Conservation (phyloP, 2,888 invertebrate genomes). For the Eupithecia vulgata region DNA sequence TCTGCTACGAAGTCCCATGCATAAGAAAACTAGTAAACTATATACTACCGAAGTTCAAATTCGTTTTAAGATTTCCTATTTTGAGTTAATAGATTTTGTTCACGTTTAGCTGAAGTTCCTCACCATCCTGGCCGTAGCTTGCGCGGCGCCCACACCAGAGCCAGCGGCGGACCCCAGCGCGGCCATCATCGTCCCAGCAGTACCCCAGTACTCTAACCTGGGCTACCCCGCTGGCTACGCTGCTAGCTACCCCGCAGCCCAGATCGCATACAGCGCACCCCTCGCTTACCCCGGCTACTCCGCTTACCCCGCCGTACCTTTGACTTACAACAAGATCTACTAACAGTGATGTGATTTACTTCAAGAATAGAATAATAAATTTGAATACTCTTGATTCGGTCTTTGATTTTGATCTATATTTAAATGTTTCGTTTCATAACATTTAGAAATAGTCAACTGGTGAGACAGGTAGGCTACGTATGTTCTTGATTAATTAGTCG, state of each 20-base stretch:
- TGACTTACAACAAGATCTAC: conserved; percentile 55
- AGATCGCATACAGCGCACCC: conserved; percentile 43
- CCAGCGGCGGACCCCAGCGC: conserved; percentile 47
- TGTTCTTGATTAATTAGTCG: conserved; percentile 11
- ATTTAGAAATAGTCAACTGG: not conserved
- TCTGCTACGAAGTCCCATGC: not conserved
- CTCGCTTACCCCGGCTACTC: conserved; percentile 39
- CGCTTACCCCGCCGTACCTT: conserved; percentile 47
- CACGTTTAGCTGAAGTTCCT: conserved; percentile 52
- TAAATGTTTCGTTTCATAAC: not conserved
- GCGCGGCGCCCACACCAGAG: conserved; percentile 59
- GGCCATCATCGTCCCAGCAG: conserved; percentile 35
- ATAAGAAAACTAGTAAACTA: not conserved
- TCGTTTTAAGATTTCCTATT: not conserved
- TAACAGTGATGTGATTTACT: conserved; percentile 36
- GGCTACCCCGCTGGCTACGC: conserved; percentile 30
- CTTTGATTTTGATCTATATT: conserved; percentile 6
- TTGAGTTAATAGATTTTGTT: conserved; percentile 33
- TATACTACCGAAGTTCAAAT: not conserved
- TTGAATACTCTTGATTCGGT: not conserved
- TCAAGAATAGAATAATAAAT: conserved; percentile 20
- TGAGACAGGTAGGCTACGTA: not conserved
- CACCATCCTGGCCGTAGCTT: conserved; percentile 52
- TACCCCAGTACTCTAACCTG: conserved; percentile 47
- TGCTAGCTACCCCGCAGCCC: conserved; percentile 43